phyloP scores from a whole-genome alignment of 2,888 invertebrate genomes.

The Parelbella ahira region DNA sequence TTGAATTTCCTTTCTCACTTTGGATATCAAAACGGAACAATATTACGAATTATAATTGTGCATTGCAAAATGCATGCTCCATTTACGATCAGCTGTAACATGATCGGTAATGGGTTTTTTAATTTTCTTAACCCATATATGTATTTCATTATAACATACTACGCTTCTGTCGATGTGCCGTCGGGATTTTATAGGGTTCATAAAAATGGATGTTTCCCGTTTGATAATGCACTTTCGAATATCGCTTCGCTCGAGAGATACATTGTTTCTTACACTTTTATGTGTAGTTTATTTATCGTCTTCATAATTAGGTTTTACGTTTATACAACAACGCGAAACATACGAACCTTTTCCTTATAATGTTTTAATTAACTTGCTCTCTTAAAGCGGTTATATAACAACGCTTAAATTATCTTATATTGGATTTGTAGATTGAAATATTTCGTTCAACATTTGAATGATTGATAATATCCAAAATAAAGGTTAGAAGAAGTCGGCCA shows the following conservation, averaged over 20 bases:
- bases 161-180: conserved; percentile 41
- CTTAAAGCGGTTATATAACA: no score
- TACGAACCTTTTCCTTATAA: no score
- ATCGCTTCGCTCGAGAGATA: conserved; percentile 39
- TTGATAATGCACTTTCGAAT: conserved; percentile 52
- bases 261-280: conserved; percentile 41
- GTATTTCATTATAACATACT: conserved; percentile 32
- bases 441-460: no score
- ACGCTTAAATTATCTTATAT: no score
- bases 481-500: no score
- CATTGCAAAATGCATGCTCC: conserved; percentile 19
- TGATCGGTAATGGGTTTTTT: conserved; percentile 22
- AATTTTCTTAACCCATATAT: conserved; percentile 35
- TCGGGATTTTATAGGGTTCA: conserved; percentile 47
- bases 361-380: no score
- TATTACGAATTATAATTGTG: conserved; percentile 18
- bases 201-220: conserved; percentile 57
- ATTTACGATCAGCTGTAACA: conserved; percentile 17
- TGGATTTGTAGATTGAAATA: no score
- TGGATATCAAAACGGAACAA: conserved; percentile 6
- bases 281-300: conserved; percentile 26
- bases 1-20: conserved; percentile 2
- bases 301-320: no score
- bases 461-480: no score
- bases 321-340: no score